Conservation (phyloP, 2,888 invertebrate genomes). For the Punctoribates punctum region DNA sequence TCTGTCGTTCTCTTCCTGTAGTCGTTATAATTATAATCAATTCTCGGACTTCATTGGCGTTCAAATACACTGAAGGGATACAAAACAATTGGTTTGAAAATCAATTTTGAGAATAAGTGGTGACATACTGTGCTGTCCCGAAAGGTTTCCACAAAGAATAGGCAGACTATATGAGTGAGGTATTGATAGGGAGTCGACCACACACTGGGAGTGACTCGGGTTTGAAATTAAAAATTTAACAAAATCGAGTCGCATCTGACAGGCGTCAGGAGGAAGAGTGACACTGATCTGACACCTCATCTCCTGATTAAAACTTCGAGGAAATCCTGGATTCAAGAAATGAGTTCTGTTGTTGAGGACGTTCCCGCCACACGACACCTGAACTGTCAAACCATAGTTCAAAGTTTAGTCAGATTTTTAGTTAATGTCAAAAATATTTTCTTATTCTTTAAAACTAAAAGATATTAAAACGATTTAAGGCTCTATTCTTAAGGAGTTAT, state of each 20-base stretch:
- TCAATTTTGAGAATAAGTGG: not conserved
- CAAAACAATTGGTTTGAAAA: not conserved
- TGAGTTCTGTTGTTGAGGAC: constrained; percentile 1
- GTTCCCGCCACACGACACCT: not conserved
- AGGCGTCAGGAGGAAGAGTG: not conserved
- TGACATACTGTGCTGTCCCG: constrained; percentile 35
- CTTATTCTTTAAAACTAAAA: no score
- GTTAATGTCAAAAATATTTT: no score
- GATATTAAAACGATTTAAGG: no score
- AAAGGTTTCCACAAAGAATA: constrained; percentile 26
- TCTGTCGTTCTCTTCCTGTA: not conserved
- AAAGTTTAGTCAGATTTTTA: not conserved
- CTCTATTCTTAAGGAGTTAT: no score
- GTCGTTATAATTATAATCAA: not conserved
- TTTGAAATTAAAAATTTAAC: not conserved
- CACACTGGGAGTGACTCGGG: constrained; percentile 3
- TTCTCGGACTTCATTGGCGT: not conserved
- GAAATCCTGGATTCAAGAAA: constrained; percentile 24
- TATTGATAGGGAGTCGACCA: constrained; percentile 5
- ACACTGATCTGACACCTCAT: constrained; percentile 19
- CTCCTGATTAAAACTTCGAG: not conserved
- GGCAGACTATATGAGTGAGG: constrained; percentile 10
- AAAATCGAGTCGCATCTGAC: constrained; percentile 17
- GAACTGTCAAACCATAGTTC: not conserved
- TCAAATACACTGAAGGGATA: not conserved